Evolutionary conservation across 2,888 invertebrate genomes (phyloP), one percentile per base, ranked within the genome.

Genomic region (Plebejus argus): DNA sequence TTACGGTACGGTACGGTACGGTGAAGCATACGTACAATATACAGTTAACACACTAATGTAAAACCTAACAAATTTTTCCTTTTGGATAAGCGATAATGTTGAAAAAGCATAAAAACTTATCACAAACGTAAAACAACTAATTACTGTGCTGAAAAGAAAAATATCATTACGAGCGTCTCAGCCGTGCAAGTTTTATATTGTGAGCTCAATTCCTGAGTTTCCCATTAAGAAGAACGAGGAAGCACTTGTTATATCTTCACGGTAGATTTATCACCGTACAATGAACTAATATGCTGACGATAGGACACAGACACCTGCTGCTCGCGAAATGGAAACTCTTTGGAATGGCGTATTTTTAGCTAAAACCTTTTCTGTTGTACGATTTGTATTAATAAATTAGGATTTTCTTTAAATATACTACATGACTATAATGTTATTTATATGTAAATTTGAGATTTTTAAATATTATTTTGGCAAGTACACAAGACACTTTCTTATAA

Each of bases 211-310:
- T 39, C 35, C 71, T 35, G 35, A 39, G 35, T 71, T 20, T 71
- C 20, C 71, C n/a, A 53, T 78, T 79, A 77, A 86, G 87, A 88
- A 87, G 85, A 86, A 85, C 84, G 84, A 84, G 86, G 88, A 87
- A 88, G 87, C 86, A 86, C 79, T 80, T 82, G 84, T 83, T 82
- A 84, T 84, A 84, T 85, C 84, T 82, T 83, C 82, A 82, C 82
- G 80, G 81, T 84, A 90, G 90, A 91, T 91, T 91, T 91, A 90
- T 91, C 85, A 86, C 83, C 87, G 85, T 87, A 90, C 88, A 90
- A 89, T 89, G 85, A 85, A 89, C 87, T 89, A 89, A 90, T 90
- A 87, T 88, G 89, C 89, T 89, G 91, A 90, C 90, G 89, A 91
- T 89, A 89, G 89, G 87, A 89, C 89, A 87, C 86, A 86, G 88